Percentiles rank a stretch among this genome's conserved stretches.
Conservation (phyloP, 2,113 vertebrate genomes). For the Pseudorasbora parva region DNA sequence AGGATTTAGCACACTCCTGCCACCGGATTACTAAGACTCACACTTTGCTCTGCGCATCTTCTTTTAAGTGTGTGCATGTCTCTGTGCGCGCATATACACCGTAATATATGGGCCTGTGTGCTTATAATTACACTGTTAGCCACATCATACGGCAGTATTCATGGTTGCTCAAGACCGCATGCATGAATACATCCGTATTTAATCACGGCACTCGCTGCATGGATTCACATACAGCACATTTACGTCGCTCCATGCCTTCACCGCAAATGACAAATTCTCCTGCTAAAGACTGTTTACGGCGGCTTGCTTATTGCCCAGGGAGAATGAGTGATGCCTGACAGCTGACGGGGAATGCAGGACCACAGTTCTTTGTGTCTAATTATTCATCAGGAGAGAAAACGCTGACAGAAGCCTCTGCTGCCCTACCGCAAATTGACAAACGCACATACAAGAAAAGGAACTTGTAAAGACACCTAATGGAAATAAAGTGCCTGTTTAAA, state of each 20-base stretch:
- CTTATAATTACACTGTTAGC: slow-evolving; percentile 8
- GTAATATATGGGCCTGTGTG: slow-evolving; percentile 3
- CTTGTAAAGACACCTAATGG: slow-evolving; percentile 52
- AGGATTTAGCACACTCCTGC: slow-evolving; percentile 40
- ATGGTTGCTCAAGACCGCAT: background rate
- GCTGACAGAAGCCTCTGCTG: slow-evolving; percentile 42
- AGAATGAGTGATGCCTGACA: slow-evolving; percentile 50
- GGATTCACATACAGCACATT: background rate
- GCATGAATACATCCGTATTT: slow-evolving; percentile 36
- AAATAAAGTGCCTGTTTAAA: slow-evolving; percentile 49
- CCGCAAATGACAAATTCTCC: slow-evolving; percentile 31
- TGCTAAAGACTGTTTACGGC: slow-evolving; percentile 20
- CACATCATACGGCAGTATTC: background rate
- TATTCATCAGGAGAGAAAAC: slow-evolving; percentile 48
- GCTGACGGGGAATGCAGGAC: slow-evolving; percentile 23
- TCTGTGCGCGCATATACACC: background rate
- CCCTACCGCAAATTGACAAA: slow-evolving; percentile 32
- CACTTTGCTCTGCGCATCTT: slow-evolving; percentile 27
- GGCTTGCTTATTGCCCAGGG: slow-evolving; percentile 45
- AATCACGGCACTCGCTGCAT: slow-evolving; percentile 7
- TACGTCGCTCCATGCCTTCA: background rate
- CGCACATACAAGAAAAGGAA: slow-evolving; percentile 41
- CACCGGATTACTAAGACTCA: slow-evolving; percentile 41
- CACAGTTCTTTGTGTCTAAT: slow-evolving; percentile 47
- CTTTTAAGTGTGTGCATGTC: background rate